Percentiles rank a stretch among this genome's conserved stretches.
These are phyloP conservation scores for Schizaphis graminum DNA, from an alignment of 2,888 invertebrate species.

Conservation along the genomic window DNA sequence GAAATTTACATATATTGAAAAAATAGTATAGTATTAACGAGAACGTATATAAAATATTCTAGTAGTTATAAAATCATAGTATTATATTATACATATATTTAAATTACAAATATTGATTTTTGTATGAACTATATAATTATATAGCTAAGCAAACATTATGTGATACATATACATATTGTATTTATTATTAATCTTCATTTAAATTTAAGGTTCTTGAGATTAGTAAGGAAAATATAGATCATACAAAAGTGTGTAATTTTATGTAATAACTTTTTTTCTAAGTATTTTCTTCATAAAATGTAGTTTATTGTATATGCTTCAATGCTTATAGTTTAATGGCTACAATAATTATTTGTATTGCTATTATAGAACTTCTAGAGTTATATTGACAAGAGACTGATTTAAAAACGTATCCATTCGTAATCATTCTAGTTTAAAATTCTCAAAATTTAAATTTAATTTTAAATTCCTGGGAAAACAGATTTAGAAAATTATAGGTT, in stretches of 20 bases:
- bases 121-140: background rate
- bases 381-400: background rate
- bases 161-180: background rate
- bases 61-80: background rate
- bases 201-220: background rate
- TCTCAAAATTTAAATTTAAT: background rate
- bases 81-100: background rate
- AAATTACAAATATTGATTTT: background rate
- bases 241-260: background rate
- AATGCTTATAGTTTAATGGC: background rate
- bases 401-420: background rate
- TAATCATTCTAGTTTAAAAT: background rate
- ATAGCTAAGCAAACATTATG: background rate
- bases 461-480: background rate
- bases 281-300: background rate
- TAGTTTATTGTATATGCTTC: background rate
- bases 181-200: background rate
- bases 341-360: background rate
- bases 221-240: background rate
- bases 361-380: background rate
- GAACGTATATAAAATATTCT: background rate
- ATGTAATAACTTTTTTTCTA: background rate
- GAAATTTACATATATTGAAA: background rate
- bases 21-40: background rate
- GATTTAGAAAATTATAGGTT: background rate